These are phyloP conservation scores for Syngnathus scovelli DNA, from an alignment of 2,113 vertebrate genomes.

Conservation along the genomic window DNA sequence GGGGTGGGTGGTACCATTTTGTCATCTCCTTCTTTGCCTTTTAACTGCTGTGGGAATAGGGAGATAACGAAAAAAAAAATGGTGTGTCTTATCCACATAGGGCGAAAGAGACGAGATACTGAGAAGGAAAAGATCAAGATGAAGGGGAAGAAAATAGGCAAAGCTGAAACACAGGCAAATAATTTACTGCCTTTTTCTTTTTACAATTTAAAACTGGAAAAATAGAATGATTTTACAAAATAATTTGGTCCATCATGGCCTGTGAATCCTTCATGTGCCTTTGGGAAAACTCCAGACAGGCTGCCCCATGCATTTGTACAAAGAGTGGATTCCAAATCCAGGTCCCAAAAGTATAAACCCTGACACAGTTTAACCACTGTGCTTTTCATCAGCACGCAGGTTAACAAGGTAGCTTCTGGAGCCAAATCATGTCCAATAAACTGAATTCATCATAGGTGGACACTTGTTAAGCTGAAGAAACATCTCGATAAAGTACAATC, in stretches of 20 bases:
- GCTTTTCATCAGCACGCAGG: too few relatives aligned
- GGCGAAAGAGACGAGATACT: constrained; percentile 21
- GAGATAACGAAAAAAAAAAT: constrained; percentile 31
- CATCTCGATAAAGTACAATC: not conserved
- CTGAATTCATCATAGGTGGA: not conserved
- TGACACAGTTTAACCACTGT: too few relatives aligned
- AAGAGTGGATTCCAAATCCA: too few relatives aligned
- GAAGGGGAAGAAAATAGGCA: not conserved
- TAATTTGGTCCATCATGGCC: not conserved
- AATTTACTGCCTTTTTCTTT: not conserved
- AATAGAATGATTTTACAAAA: not conserved
- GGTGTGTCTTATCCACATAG: constrained; percentile 43
- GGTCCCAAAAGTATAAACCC: too few relatives aligned
- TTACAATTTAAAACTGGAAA: not conserved
- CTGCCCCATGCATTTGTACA: not conserved
- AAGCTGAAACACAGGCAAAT: not conserved
- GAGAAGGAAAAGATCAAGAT: constrained; percentile 40
- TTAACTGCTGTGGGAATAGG: constrained; percentile 58
- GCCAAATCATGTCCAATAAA: too few relatives aligned
- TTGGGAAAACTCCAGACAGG: not conserved
- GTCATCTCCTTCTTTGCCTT: constrained; percentile 49
- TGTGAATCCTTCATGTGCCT: not conserved
- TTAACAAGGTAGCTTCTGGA: too few relatives aligned
- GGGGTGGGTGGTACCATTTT: constrained; percentile 24
- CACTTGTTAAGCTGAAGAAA: not conserved